phyloP scores from a whole-genome alignment of 2,888 invertebrate genomes.

The Frankliniella fusca region DNA sequence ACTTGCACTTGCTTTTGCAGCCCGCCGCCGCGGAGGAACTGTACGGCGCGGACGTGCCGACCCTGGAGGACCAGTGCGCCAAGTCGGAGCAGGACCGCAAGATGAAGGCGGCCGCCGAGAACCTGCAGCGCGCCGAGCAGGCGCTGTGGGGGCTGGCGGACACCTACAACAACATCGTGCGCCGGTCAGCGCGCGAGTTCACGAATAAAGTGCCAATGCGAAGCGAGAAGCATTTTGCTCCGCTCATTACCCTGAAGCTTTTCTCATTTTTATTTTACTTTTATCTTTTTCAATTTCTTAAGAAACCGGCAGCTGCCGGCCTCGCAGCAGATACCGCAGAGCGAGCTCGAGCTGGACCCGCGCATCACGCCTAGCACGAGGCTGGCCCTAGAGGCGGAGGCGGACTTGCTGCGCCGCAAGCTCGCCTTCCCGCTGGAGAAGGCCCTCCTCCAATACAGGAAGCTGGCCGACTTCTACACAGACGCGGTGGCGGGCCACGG shows the following conservation, averaged over 20 bases:
- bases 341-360: conserved; percentile 15
- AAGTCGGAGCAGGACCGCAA: neutral
- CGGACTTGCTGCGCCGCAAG: conserved; percentile 10
- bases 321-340: conserved; percentile 7
- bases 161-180: neutral
- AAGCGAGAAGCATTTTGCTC: neutral
- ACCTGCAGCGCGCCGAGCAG: conserved; percentile 7
- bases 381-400: conserved; percentile 6
- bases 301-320: neutral
- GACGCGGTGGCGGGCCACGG: conserved; percentile 4
- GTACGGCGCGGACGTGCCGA: conserved; percentile 11
- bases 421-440: conserved; percentile 21
- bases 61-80: conserved; percentile 20
- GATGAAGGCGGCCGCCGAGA: neutral
- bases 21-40: conserved; percentile 4
- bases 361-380: neutral
- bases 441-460: conserved; percentile 4
- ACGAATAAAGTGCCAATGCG: neutral
- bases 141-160: conserved; percentile 6
- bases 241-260: neutral
- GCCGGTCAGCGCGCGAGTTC: neutral
- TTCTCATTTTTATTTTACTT: too few species aligned
- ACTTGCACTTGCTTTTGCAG: neutral
- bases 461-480: conserved; percentile 18
- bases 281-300: too few species aligned